Base-by-base conservation (phyloP, 1,140 invertebrate genomes). In the Ceratosolen solmsi region DNA sequence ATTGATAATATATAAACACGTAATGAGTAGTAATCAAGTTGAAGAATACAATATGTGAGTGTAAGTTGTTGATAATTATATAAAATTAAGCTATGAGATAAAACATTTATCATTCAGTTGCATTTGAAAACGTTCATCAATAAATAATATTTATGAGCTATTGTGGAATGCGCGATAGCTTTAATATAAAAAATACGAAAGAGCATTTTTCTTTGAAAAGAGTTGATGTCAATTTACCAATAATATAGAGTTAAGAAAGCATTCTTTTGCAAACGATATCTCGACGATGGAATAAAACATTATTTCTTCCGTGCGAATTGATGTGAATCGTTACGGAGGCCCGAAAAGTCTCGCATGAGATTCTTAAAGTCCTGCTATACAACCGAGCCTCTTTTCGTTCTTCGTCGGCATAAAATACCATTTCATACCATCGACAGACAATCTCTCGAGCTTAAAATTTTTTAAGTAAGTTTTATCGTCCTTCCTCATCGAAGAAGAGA, bases 381-480 rank as follows among this genome's bases (percentile, higher is more conserved):
- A 74, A 74, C 38, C 33, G 30, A 74, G 49, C 30, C 27, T 15
- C 9, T 36, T 74, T 74, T 36, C 33, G 33, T 74, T 56, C 20
- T n/a, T 74, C 72, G n/a, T 22, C 5, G 4, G 20, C 22, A 30
- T 17, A 58, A 30, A 49, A 36, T 15, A 20, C 15, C 13, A 33
- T 17, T 65, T 30, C 20, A 36, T 17, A 65, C 8, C 51, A 25
- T 74, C 30, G 46, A 20, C 0, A n/a, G 60, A 20, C 17, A 76
- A 77, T 77, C 46, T 33, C 27, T 65, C 25, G 60, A 77, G 58
- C 41, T 49, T 54, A 17, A 76, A 25, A 70, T 4, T 2, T 78
- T 49, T 78, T 27, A 63, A 63, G 58, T 49, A 77, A 63, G 56
- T 77, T 63, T 38, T 38, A 56, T 77, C 25, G 56, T 60, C 30